Base-by-base conservation (phyloP, 2,888 invertebrate genomes). In the Sipha maydis region DNA sequence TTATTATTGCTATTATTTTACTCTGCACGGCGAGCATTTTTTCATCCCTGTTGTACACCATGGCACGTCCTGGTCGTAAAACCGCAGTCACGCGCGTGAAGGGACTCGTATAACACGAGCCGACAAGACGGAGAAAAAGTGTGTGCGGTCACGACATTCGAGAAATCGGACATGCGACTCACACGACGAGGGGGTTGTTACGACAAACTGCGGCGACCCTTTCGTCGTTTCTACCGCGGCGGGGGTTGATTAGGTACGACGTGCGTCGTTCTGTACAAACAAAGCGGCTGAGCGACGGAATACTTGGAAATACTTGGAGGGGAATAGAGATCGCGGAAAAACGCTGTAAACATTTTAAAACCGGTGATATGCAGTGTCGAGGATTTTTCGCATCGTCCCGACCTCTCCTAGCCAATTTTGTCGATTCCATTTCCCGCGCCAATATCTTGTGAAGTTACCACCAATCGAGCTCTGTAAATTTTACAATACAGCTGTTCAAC, bases 151-250 rank as follows among this genome's bases (percentile, higher is more conserved):
- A 88, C 88, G 88, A 31, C 82, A 88, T 88, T 56, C 28, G 73
- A 67, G 67, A 88, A 88, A 88, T 88, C 75, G 88, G n/a, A 82
- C 86, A 75, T 75, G 86, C 86, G 80, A 86, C 80, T 4, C 61
- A 61, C 48, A 14, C 48, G 48, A 48, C 21, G 61, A 82, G 80
- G 75, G 80, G 80, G 80, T 76, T 31, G 38, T 88, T 31, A 17
- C 73, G n/a, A 11, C 17, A 48, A 48, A 9, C 34, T 2, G 34
- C 28, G n/a, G 67, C 69, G 54, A 31, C 28, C 61, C 67, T 71
- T 25, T 28, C 28, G 1, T 0, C 41, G 28, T 28, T 17, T 21
- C 25, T 28, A 69, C 9, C 41, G 34, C 34, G 67, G n/a, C 21
- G 54, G 73, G 83, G 56, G 83, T 67, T 85, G 76, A 85, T 77